A percentile compares a stretch with the other conserved stretches of the same genome.
Evolutionary conservation across 37 sponge, comb jelly and placozoan genomes (phyloP).

Genomic region (Petrosia ficiformis): DNA sequence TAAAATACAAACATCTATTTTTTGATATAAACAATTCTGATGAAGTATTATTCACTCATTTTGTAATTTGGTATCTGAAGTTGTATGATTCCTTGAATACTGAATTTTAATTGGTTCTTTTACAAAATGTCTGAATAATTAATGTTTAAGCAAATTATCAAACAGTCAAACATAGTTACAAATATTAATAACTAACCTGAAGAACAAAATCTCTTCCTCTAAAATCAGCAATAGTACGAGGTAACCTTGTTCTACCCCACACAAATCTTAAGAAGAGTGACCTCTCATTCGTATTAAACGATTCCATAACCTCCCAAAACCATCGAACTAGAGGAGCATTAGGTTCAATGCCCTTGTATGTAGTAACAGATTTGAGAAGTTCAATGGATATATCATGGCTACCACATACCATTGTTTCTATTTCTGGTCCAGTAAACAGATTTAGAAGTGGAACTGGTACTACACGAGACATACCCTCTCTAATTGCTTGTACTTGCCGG

Average conservation of each 20-base stretch:
- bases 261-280: conserved; percentile 95
- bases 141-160: not conserved
- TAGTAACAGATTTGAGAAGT: conserved; percentile 86
- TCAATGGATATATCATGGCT: conserved; percentile 81
- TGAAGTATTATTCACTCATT: not conserved
- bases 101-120: no score
- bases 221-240: conserved; percentile 87
- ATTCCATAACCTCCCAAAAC: conserved; percentile 96
- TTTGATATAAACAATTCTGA: no score
- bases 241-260: conserved; percentile 94
- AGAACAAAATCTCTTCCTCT: conserved; percentile 94
- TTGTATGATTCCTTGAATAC: not conserved
- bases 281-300: conserved; percentile 74
- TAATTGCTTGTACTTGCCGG: conserved; percentile 63
- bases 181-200: conserved; percentile 55
- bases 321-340: conserved; percentile 55
- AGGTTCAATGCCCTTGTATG: conserved; percentile 81
- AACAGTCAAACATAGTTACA: no score
- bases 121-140: no score
- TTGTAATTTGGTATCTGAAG: not conserved
- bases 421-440: conserved; percentile 88
- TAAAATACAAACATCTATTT: no score
- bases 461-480: conserved; percentile 82
- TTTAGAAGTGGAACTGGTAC: conserved; percentile 90
- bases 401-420: conserved; percentile 91